These are phyloP conservation scores for Archaeoteleia sp. DNA, from an alignment of 2,888 invertebrate species.

Conservation along the genomic window DNA sequence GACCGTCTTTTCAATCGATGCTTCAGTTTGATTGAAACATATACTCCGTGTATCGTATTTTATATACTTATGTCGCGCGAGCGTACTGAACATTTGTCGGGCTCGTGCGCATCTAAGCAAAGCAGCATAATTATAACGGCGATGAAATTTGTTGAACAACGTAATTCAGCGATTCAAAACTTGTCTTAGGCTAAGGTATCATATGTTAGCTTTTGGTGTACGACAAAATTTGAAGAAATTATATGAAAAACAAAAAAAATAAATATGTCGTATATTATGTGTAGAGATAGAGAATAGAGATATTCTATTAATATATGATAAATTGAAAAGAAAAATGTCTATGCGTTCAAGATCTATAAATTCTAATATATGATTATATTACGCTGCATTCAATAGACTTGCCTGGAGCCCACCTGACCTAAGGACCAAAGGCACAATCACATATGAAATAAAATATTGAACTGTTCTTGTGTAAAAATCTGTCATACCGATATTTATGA, in stretches of 20 bases:
- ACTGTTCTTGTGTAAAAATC: conserved; percentile 68
- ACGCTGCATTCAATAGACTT: conserved; percentile 72
- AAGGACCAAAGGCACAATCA: conserved; percentile 75
- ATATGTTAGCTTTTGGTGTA: conserved; percentile 69
- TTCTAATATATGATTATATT: conserved; percentile 70
- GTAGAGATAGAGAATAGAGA: conserved; percentile 62
- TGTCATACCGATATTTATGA: conserved; percentile 48
- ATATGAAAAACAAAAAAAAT: conserved; percentile 58
- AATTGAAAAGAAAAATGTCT: conserved; percentile 69
- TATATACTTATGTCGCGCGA: conserved; percentile 40
- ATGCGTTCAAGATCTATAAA: conserved; percentile 73
- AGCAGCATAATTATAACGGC: conserved; percentile 38
- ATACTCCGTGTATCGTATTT: conserved; percentile 46
- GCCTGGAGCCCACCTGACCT: conserved; percentile 73
- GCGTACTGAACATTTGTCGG: conserved; percentile 26
- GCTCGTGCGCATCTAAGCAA: conserved; percentile 30
- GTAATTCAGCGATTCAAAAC: conserved; percentile 55
- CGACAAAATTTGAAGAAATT: conserved; percentile 59
- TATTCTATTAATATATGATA: conserved; percentile 72
- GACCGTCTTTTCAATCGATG: conserved; percentile 59
- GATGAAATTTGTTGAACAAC: conserved; percentile 23
- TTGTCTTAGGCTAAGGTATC: conserved; percentile 60
- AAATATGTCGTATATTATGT: conserved; percentile 57
- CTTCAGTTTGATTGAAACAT: conserved; percentile 43
- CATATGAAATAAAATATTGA: conserved; percentile 69